These are phyloP conservation scores for Xyrauchen texanus DNA, from an alignment of 2,113 vertebrate genomes.

Conservation along the genomic window DNA sequence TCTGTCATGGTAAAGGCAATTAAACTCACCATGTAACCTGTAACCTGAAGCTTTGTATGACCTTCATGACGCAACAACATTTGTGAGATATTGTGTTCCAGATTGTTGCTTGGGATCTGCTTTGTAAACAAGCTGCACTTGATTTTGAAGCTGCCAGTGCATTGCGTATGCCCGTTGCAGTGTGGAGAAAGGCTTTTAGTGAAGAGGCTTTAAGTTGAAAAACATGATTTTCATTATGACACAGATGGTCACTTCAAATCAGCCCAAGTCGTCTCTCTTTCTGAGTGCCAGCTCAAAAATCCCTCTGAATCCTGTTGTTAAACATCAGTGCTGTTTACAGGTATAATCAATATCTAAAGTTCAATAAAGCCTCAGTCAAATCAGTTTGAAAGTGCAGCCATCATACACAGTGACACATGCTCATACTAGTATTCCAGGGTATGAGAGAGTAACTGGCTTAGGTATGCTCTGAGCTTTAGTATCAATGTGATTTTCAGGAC, in stretches of 20 bases:
- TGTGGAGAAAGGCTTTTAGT: constrained; percentile 17
- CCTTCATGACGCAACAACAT: constrained; percentile 26
- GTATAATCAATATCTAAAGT: neutral
- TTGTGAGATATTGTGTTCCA: constrained; percentile 22
- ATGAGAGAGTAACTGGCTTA: neutral
- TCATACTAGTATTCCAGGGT: neutral
- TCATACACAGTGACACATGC: neutral
- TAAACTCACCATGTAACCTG: constrained; percentile 44
- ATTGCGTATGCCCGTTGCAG: neutral
- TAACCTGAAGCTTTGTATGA: constrained; percentile 38
- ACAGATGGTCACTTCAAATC: constrained; percentile 33
- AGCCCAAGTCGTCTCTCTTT: neutral
- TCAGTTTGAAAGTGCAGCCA: neutral
- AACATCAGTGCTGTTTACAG: neutral
- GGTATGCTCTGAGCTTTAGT: neutral
- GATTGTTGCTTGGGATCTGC: neutral
- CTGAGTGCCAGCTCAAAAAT: constrained; percentile 6
- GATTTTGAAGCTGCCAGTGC: neutral
- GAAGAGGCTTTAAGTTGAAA: constrained; percentile 7
- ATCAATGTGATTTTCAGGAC: neutral
- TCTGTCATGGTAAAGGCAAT: constrained; percentile 19
- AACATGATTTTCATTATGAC: constrained; percentile 29
- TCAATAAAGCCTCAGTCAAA: neutral
- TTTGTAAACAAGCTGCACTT: constrained; percentile 19
- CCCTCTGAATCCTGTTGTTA: neutral